These are phyloP conservation scores for Petaurus breviceps DNA, from an alignment of 2,113 vertebrate species.

Conservation along the genomic window DNA sequence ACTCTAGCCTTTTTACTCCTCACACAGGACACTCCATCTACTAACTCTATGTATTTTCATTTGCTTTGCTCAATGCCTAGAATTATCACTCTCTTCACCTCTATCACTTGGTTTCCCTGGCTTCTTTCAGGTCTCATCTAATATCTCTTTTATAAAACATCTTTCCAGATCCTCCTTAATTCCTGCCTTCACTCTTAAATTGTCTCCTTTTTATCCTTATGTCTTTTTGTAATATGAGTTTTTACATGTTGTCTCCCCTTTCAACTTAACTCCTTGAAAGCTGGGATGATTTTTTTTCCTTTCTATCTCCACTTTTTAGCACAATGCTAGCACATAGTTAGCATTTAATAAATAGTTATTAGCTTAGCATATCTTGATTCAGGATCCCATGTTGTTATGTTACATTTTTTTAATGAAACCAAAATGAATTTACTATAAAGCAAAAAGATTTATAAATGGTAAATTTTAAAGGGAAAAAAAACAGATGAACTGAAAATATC, in stretches of 20 bases:
- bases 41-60: background rate
- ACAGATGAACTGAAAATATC: background rate
- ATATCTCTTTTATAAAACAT: background rate
- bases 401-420: background rate
- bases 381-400: background rate
- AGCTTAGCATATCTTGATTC: background rate
- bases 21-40: background rate
- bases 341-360: background rate
- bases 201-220: background rate
- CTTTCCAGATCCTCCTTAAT: background rate
- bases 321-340: background rate
- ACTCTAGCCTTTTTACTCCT: background rate
- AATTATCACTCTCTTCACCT: background rate
- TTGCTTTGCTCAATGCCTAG: background rate
- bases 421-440: background rate
- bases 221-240: background rate
- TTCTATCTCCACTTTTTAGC: background rate
- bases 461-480: background rate
- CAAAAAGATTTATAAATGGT: background rate
- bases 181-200: background rate
- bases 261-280: background rate
- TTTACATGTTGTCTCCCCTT: background rate
- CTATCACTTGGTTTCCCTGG: background rate
- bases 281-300: background rate
- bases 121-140: background rate